Base-by-base conservation (phyloP, 2,888 invertebrate genomes). In the Epirrhoe tristata region DNA sequence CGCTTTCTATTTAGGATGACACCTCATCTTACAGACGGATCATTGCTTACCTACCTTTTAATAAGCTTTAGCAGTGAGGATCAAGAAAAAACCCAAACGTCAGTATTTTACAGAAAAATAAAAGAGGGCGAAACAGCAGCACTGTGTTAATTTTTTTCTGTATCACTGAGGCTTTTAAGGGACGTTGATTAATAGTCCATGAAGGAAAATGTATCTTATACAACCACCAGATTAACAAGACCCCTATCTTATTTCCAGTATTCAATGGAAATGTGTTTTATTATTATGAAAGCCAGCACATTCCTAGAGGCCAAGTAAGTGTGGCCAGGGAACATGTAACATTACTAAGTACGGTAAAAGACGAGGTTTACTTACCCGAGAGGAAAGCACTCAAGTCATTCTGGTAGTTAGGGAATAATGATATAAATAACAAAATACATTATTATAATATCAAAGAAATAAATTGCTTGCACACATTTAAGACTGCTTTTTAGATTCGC, bases 101-200 rank as follows among this genome's bases (percentile, higher is more conserved):
- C 36, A 46, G 24, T 6, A 31, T 53, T 60, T 60, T 31, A n/a
- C n/a, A 66, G 52, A 50, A 50, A 62, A 62, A 51, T 61, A 39
- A 17, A 32, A 46, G 32, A 46, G 50, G 54, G 10, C 32, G 51
- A 51, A 61, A 66, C 36, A 66, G 48, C 36, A 16, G 16, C 51
- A 8, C 66, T 62, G 74, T 76, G 79, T 72, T 76, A 76, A 77
- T 84, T 88, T 88, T 88, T 88, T 89, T 89, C 86, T 85, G 82
- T 82, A 83, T 82, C 81, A 78, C 81, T 77, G 80, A 88, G 87
- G 86, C 89, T 89, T 90, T 89, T 88, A 86, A 86, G 82, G 81
- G 85, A 85, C 87, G 81, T 83, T 89, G 90, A 90, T 90, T 90
- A 90, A 90, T 90, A 86, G 88, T 84, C 82, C 77, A 73, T 77